These are phyloP conservation scores for Oncorhynchus mykiss DNA, from an alignment of 2,113 vertebrate genomes.

Conservation along the genomic window DNA sequence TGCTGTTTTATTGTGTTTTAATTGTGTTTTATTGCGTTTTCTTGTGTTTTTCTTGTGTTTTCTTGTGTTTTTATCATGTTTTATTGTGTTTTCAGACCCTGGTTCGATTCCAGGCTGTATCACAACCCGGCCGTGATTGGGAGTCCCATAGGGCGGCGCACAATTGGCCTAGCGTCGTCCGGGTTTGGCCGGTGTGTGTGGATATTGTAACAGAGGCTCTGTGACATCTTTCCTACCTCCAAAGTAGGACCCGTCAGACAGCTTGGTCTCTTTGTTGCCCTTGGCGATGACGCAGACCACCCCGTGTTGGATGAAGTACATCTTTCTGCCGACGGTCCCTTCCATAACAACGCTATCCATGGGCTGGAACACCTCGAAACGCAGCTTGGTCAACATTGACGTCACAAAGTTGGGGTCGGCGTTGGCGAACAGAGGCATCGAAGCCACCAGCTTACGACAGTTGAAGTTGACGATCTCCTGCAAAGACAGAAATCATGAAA, in stretches of 20 bases:
- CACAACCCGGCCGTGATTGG: too few species aligned
- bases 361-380: conserved; percentile 95
- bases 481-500: conserved; percentile 1
- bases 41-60: too few species aligned
- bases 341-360: conserved; percentile 93
- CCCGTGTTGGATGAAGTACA: conserved; percentile 98
- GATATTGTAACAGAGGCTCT: too few species aligned
- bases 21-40: too few species aligned
- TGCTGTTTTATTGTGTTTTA: too few species aligned
- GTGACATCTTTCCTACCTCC: conserved; percentile 78
- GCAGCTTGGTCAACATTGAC: conserved; percentile 95
- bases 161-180: too few species aligned
- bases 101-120: too few species aligned
- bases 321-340: conserved; percentile 95
- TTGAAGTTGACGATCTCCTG: conserved; percentile 99
- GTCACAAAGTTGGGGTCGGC: conserved; percentile 98
- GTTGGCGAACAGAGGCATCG: conserved; percentile 96
- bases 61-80: too few species aligned
- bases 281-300: conserved; percentile 94
- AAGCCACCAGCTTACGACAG: conserved; percentile 94
- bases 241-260: conserved; percentile 96
- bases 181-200: too few species aligned
- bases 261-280: conserved; percentile 94
- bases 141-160: too few species aligned
- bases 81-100: too few species aligned